phyloP scores from a whole-genome alignment of 2,113 vertebrate genomes.

The Charadrius vociferus region DNA sequence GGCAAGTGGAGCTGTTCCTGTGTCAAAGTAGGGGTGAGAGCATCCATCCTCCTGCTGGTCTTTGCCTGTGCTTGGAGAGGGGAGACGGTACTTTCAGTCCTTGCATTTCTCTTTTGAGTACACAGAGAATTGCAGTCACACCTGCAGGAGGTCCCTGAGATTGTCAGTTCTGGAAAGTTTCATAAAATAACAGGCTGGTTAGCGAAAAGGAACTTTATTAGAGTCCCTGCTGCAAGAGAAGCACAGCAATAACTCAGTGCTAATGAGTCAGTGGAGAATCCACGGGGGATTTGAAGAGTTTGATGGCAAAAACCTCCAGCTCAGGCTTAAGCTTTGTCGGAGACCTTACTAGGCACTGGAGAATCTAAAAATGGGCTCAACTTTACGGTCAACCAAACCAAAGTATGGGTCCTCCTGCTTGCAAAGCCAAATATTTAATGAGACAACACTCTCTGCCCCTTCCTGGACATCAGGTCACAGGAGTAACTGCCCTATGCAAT shows the following conservation, averaged over 20 bases:
- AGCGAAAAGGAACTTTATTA: constrained; percentile 1
- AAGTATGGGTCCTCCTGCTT: not conserved
- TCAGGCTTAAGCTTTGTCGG: not conserved
- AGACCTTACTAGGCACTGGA: not conserved
- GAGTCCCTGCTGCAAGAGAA: constrained; percentile 31
- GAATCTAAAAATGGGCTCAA: not conserved
- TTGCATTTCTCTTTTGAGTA: not conserved
- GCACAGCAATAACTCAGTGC: not conserved
- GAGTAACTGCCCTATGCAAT: not conserved
- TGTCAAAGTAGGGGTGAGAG: not conserved
- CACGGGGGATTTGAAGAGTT: not conserved
- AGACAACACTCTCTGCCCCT: not conserved
- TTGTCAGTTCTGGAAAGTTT: not conserved
- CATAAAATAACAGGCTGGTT: not conserved
- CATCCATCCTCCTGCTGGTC: not conserved
- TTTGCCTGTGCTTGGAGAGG: not conserved
- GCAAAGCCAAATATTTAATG: not conserved
- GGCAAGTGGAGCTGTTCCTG: not conserved
- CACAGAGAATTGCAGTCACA: not conserved
- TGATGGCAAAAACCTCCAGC: not conserved
- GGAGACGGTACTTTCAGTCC: not conserved
- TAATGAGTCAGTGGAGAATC: constrained; percentile 45
- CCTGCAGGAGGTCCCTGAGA: not conserved
- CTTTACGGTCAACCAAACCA: not conserved
- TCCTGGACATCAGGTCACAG: not conserved